A percentile compares a stretch with the other conserved stretches of the same genome.
Evolutionary conservation across 2,888 invertebrate genomes (phyloP).

Genomic region (Agrochola lychnidis): DNA sequence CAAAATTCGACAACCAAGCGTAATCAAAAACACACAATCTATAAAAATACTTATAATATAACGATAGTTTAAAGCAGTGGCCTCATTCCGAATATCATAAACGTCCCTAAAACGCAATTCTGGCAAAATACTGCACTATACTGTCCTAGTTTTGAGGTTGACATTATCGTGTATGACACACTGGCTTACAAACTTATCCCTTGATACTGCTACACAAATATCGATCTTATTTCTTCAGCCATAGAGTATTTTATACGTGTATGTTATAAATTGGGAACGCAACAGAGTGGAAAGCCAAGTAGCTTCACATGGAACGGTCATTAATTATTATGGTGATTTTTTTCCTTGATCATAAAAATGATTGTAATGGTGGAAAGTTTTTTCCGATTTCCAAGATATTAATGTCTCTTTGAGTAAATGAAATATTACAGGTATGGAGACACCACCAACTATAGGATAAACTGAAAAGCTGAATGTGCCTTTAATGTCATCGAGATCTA

Average conservation of each 20-base stretch:
- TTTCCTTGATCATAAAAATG: slow-evolving; percentile 58
- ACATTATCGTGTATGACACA: slow-evolving; percentile 58
- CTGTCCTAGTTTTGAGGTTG: slow-evolving; percentile 60
- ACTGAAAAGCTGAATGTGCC: too few relatives aligned
- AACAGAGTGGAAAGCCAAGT: slow-evolving; percentile 31
- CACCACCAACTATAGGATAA: too few relatives aligned
- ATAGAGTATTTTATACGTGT: not conserved
- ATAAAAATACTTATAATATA: slow-evolving; percentile 2
- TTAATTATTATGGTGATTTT: slow-evolving; percentile 52
- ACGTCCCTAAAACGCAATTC: slow-evolving; percentile 38
- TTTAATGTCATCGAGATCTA: too few relatives aligned
- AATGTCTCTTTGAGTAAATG: too few relatives aligned
- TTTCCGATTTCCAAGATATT: not conserved
- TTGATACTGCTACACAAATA: not conserved
- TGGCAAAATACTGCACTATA: slow-evolving; percentile 65
- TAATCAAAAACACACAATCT: not conserved
- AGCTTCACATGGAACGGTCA: slow-evolving; percentile 41
- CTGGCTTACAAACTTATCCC: slow-evolving; percentile 37
- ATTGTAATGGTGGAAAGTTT: slow-evolving; percentile 38
- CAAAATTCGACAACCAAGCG: not conserved
- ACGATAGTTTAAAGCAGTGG: slow-evolving; percentile 29
- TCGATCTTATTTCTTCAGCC: fast-evolving
- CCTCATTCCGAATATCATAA: slow-evolving; percentile 30
- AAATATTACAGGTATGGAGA: too few relatives aligned
- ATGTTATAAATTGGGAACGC: slow-evolving; percentile 8